Percentiles rank a stretch among this genome's conserved stretches.
phyloP scores from a whole-genome alignment of 2,888 invertebrate genomes.

The Drosophila rellima region DNA sequence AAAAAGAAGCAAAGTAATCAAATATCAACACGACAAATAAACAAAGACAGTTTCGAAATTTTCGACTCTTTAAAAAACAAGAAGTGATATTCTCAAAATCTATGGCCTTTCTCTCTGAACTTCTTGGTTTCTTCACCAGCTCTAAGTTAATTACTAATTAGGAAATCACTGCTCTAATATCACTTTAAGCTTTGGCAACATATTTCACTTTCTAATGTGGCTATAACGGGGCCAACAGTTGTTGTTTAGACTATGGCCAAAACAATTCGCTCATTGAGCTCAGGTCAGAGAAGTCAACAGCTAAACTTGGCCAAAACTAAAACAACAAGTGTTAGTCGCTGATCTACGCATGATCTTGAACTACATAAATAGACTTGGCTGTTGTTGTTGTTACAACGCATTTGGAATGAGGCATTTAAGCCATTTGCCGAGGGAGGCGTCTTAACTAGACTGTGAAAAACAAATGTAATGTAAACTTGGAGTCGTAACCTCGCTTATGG shows the following conservation, averaged over 20 bases:
- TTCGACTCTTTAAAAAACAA: not conserved
- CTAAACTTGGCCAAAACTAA: constrained; percentile 27
- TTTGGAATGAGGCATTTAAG: constrained; percentile 33
- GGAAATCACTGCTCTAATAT: constrained; percentile 51
- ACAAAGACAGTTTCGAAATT: not conserved
- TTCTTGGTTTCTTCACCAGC: not conserved
- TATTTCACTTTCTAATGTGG: constrained; percentile 73
- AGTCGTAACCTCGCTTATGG: constrained; percentile 54
- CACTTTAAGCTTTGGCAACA: constrained; percentile 20
- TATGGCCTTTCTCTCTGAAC: constrained; percentile 4
- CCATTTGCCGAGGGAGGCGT: constrained; percentile 40
- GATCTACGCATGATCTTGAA: constrained; percentile 72
- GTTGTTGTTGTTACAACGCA: constrained; percentile 30
- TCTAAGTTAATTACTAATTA: constrained; percentile 49
- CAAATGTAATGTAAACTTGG: constrained; percentile 68
- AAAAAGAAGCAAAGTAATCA: not conserved
- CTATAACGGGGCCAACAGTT: constrained; percentile 52
- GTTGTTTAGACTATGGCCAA: constrained; percentile 32
- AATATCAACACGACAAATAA: not conserved
- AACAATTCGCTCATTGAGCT: constrained; percentile 31
- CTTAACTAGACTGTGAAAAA: constrained; percentile 79
- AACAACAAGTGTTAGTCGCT: constrained; percentile 27
- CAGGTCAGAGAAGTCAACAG: constrained; percentile 27
- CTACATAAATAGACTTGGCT: constrained; percentile 47
- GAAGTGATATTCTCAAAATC: not conserved